Conservation (phyloP, 2,888 invertebrate genomes). For the Dolomedes plantarius region DNA sequence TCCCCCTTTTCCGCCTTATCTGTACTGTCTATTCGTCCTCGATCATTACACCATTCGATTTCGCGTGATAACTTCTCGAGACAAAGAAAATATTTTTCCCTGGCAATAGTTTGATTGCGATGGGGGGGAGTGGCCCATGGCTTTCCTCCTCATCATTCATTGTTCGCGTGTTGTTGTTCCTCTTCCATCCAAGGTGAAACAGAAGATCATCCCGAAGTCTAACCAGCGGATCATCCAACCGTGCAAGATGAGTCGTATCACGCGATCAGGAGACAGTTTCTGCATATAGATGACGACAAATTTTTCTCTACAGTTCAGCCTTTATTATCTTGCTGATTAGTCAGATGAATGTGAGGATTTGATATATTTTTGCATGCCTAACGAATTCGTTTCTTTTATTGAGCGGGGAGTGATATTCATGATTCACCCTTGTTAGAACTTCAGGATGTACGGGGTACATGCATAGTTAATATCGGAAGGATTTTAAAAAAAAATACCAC, state of each 20-base stretch:
- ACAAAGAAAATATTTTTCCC: constrained; percentile 4
- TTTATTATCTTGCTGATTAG: neutral
- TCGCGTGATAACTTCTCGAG: constrained; percentile 7
- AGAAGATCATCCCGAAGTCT: neutral
- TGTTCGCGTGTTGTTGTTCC: constrained; percentile 13
- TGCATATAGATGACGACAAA: neutral
- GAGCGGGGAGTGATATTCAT: no score
- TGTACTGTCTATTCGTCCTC: neutral
- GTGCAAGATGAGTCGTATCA: constrained; percentile 19
- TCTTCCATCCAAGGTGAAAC: neutral
- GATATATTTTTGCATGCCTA: neutral
- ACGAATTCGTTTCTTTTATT: no score
- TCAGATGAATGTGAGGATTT: neutral
- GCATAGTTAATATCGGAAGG: no score
- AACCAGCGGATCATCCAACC: neutral
- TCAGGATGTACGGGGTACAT: no score
- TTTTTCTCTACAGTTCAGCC: neutral
- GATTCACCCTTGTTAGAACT: no score
- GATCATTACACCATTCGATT: neutral
- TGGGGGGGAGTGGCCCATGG: constrained; percentile 9
- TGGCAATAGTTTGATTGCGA: constrained; percentile 1
- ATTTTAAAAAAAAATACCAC: no score
- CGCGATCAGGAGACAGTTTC: constrained; percentile 1
- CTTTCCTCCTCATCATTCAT: constrained; percentile 24
- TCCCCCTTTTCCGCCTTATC: neutral